Evolutionary conservation across 2,113 vertebrate species (phyloP).

Genomic region (Tachysurus vachellii): DNA sequence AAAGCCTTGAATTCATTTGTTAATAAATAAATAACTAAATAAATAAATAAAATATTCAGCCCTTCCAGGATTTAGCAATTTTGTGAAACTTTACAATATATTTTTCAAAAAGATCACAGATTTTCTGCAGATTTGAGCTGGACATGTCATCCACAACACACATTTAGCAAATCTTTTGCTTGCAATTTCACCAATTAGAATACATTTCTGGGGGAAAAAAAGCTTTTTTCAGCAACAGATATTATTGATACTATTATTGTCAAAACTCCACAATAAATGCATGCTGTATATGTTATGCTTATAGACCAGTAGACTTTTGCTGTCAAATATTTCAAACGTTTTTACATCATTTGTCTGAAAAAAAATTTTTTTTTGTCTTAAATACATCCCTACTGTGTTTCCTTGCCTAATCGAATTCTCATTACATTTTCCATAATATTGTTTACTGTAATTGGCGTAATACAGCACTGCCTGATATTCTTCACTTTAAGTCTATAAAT

Average conservation of each 20-base stretch:
- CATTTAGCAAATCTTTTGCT: no score
- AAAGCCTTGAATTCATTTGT: background rate
- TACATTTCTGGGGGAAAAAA: no score
- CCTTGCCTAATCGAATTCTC: background rate
- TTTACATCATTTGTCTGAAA: background rate
- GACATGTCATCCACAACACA: no score
- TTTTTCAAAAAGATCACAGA: no score
- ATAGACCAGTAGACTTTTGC: background rate
- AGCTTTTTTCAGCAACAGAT: no score
- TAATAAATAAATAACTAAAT: background rate
- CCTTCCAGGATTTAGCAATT: no score
- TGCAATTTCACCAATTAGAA: no score
- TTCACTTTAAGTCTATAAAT: constrained; percentile 45
- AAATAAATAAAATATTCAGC: background rate
- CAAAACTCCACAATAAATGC: no score
- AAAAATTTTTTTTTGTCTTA: background rate
- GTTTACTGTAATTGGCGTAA: constrained; percentile 24
- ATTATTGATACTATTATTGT: no score
- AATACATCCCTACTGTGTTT: background rate
- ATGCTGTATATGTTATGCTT: background rate
- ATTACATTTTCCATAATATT: constrained; percentile 11
- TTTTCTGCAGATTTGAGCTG: no score
- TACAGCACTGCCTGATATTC: constrained; percentile 31
- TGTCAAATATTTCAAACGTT: background rate
- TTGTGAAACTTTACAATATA: no score